A percentile compares a stretch with the other conserved stretches of the same genome.
Conservation (phyloP, 2,888 invertebrate genomes). For the Drosophila neotestacea region DNA sequence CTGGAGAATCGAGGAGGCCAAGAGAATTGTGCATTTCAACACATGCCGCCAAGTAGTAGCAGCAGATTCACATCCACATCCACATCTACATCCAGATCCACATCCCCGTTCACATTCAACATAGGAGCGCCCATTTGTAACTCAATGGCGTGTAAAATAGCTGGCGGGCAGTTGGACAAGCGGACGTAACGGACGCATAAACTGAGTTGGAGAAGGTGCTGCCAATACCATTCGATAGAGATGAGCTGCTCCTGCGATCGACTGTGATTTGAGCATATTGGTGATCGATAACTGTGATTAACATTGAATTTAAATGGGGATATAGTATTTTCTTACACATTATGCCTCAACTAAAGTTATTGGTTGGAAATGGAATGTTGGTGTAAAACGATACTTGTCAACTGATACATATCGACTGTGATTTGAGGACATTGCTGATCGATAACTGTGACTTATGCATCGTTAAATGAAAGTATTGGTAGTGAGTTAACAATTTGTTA, state of each 20-base stretch:
- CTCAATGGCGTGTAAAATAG: constrained; percentile 78
- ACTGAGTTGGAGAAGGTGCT: constrained; percentile 14
- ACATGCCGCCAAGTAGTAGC: constrained; percentile 57
- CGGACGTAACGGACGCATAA: constrained; percentile 33
- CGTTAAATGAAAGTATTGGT: not conserved
- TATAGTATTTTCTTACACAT: too few relatives aligned
- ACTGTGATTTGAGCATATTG: not conserved
- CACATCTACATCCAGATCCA: constrained; percentile 13
- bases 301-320: too few relatives aligned
- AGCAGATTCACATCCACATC: constrained; percentile 24
- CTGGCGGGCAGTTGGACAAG: constrained; percentile 61
- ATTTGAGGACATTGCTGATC: not conserved
- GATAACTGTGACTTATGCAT: not conserved
- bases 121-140: constrained; percentile 62
- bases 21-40: constrained; percentile 48
- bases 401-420: too few relatives aligned
- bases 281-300: constrained; percentile 6
- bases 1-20: not conserved
- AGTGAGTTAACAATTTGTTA: not conserved
- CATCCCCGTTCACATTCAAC: not conserved
- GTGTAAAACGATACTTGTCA: too few relatives aligned
- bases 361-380: too few relatives aligned
- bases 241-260: constrained; percentile 23
- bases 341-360: too few relatives aligned
- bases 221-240: constrained; percentile 27